Conservation (phyloP, 2,113 vertebrate genomes). For the Notothenia rossii region DNA sequence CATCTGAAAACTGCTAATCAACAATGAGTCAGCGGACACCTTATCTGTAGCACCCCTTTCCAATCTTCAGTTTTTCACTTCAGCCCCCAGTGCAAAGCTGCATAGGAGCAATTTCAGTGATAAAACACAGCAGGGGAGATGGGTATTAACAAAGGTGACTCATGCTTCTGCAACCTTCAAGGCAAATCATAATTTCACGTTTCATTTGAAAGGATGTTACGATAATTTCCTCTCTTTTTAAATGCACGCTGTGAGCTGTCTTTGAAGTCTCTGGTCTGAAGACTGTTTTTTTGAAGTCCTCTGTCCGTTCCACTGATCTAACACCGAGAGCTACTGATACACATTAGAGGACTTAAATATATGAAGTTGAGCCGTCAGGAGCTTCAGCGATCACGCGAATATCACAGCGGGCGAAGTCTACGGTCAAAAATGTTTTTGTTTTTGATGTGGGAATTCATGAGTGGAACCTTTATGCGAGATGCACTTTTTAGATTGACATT, state of each 20-base stretch:
- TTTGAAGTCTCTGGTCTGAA: constrained; percentile 56
- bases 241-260: constrained; percentile 35
- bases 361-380: constrained; percentile 30
- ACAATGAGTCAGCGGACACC: constrained; percentile 62
- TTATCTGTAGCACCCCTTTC: constrained; percentile 59
- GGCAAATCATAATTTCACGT: constrained; percentile 55
- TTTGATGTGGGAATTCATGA: constrained; percentile 36
- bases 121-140: constrained; percentile 59
- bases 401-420: constrained; percentile 10
- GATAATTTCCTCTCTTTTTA: constrained; percentile 57
- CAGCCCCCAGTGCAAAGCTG: constrained; percentile 21
- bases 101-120: constrained; percentile 57
- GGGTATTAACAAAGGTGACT: constrained; percentile 71
- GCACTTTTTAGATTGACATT: background rate
- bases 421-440: constrained; percentile 5
- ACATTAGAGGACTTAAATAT: constrained; percentile 1
- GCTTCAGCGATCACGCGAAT: background rate
- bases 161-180: constrained; percentile 56
- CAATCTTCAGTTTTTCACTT: constrained; percentile 36
- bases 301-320: constrained; percentile 27
- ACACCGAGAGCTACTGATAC: constrained; percentile 5
- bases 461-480: background rate
- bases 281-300: constrained; percentile 34
- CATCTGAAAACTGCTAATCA: constrained; percentile 61
- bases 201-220: constrained; percentile 58